Base-by-base conservation (phyloP, 2,888 invertebrate genomes). In the Agonopterix subpropinquella region DNA sequence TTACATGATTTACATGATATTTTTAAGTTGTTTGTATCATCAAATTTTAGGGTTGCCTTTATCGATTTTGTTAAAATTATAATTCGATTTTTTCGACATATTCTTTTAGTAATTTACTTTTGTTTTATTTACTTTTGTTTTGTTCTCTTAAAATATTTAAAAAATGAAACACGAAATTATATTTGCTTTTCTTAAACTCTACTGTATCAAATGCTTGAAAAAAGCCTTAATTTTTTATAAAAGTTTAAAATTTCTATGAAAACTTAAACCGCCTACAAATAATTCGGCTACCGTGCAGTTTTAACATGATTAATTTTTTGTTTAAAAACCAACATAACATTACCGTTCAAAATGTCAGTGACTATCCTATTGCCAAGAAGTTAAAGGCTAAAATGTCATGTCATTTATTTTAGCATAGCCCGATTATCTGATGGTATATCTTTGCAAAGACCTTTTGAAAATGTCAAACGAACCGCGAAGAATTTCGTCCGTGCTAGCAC, bases 391-490 rank as follows among this genome's bases (percentile, higher is more conserved):
- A 51, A 45, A 13, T 28, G 28, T 28, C 11, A 28, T 43, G 10
- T 7, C 10, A 43, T 44, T 35, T 42, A 4, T 28, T 28, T 28
- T 28, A 28, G 28, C 28, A 28, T 28, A 28, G 9, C 35, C 11
- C 13, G 4, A n/a, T 8, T 28, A 8, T 35, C n/a, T 8, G 9
- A 11, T 43, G 10, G 8, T 7, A 28, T 28, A 28, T 28, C 28
- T 39, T 9, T 39, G 39, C 39, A 11, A n/a, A 73, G 71, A 66
- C 67, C 75, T 74, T 69, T 86, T 81, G 67, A 82, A 65, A 62
- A 67, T 61, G 65, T 67, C 69, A 79, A 80, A 73, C 78, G 78
- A 79, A 80, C 77, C 86, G 81, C 77, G 80, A 80, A 85, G 76
- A 75, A 81, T 84, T 82, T 70, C 59, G 67, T 60, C 59, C 71